These are phyloP conservation scores for Erynnis tages DNA, from an alignment of 2,888 invertebrate species.

Conservation along the genomic window DNA sequence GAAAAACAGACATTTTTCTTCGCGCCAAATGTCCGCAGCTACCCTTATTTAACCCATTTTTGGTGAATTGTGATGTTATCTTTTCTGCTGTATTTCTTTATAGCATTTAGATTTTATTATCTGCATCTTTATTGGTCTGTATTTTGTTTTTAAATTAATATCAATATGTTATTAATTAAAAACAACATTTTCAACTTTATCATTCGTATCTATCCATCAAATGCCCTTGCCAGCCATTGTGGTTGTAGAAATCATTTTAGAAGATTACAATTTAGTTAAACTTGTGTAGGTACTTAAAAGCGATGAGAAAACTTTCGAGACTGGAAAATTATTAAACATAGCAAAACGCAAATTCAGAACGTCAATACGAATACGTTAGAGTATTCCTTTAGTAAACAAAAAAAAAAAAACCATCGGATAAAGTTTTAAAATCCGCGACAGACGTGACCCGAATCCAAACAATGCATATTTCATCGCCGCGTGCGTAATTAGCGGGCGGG, in stretches of 20 bases:
- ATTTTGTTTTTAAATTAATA: no score
- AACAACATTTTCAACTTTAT: no score
- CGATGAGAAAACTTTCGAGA: slow-evolving; percentile 10
- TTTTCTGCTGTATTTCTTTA: not conserved
- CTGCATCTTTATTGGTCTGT: no score
- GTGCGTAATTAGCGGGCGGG: slow-evolving; percentile 42
- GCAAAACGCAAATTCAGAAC: no score
- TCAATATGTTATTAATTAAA: no score
- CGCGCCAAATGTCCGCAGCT: slow-evolving; percentile 33
- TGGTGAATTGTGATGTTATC: not conserved
- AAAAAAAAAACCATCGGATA: not conserved
- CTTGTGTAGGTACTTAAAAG: slow-evolving; percentile 13
- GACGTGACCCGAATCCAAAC: slow-evolving; percentile 53
- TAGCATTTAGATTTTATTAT: no score
- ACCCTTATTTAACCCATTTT: not conserved
- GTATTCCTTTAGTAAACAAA: no score
- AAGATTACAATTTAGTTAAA: slow-evolving; percentile 1
- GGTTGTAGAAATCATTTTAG: not conserved
- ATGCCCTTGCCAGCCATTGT: no score
- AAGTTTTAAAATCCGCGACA: slow-evolving; percentile 29
- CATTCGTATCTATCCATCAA: no score
- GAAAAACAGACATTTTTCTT: slow-evolving; percentile 55
- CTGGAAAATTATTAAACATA: not conserved
- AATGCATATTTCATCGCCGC: slow-evolving; percentile 50
- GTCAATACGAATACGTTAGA: no score